Evolutionary conservation across 2,113 vertebrate genomes (phyloP).

Genomic region (Pionites leucogaster): DNA sequence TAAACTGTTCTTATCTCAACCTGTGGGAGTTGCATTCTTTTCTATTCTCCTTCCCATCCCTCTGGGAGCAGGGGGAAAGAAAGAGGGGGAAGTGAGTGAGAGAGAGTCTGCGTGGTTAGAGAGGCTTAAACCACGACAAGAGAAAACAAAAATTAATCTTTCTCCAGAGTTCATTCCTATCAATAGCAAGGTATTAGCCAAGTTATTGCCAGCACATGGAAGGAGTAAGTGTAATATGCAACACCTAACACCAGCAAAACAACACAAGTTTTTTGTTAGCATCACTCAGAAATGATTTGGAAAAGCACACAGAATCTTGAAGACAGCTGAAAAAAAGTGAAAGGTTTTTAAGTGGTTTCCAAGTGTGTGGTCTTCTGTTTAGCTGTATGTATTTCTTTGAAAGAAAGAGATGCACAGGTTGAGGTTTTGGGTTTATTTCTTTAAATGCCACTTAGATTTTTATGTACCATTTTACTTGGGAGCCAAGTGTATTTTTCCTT

Average conservation of each 20-base stretch:
- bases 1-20: no score
- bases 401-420: not conserved
- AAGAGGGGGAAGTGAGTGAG: no score
- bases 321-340: not conserved
- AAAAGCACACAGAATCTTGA: not conserved
- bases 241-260: not conserved
- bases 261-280: not conserved
- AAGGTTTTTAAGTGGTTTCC: not conserved
- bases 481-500: not conserved
- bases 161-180: not conserved
- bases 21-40: no score
- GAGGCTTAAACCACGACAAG: no score
- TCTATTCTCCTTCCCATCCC: no score
- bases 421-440: not conserved
- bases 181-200: not conserved
- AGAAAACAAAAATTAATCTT: constrained; percentile 1
- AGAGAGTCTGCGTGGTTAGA: no score
- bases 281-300: not conserved
- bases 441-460: not conserved
- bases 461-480: not conserved
- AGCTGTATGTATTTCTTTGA: not conserved
- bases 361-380: not conserved
- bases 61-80: no score
- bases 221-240: not conserved
- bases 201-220: not conserved